Evolutionary conservation across 1,140 invertebrate genomes (phyloP).

Genomic region (Brachionus sp.): DNA sequence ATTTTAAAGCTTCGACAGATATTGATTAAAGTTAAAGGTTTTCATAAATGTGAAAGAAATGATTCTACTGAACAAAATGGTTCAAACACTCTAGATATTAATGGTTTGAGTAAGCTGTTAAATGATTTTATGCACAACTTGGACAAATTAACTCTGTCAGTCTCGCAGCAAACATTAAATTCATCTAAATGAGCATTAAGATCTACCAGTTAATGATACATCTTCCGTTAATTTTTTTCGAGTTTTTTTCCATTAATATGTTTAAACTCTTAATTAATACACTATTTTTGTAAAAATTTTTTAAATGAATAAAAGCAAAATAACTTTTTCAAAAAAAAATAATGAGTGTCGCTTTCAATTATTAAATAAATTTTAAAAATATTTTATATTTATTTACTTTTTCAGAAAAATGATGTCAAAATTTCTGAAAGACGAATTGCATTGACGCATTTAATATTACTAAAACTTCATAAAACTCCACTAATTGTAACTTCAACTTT

Average conservation of each 20-base stretch:
- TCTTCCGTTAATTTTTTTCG: neutral
- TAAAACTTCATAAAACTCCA: too few species aligned
- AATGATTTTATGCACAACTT: constrained; percentile 39
- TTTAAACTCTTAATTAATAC: neutral
- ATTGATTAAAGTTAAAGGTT: neutral
- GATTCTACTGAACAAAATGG: neutral
- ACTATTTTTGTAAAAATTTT: neutral
- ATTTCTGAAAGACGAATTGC: too few species aligned
- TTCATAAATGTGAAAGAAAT: neutral
- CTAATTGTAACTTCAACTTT: too few species aligned
- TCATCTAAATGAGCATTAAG: neutral
- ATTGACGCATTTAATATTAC: too few species aligned
- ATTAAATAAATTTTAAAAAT: too few species aligned
- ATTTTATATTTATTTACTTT: too few species aligned
- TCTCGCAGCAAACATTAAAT: neutral
- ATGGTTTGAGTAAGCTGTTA: neutral
- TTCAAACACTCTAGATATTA: neutral
- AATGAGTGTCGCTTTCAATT: too few species aligned
- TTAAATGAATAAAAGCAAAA: neutral
- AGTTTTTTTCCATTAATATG: neutral
- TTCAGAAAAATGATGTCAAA: too few species aligned
- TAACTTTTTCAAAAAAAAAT: too few species aligned
- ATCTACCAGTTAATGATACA: neutral
- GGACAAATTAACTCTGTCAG: neutral
- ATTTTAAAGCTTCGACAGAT: neutral